Evolutionary conservation across 1,140 invertebrate species (phyloP).

Genomic region (Aphaenogaster ashmeadi): DNA sequence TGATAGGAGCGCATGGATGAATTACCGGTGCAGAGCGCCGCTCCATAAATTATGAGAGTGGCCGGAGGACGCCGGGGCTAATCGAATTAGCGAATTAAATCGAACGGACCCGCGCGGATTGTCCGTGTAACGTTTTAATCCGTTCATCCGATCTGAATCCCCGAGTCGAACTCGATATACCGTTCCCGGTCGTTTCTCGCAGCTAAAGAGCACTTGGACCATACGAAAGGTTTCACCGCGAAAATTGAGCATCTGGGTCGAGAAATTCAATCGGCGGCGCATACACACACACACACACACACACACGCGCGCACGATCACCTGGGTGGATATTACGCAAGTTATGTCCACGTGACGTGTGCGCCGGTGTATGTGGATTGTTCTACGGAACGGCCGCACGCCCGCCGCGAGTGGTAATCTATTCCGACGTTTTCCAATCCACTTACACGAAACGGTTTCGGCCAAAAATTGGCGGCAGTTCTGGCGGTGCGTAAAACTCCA

Average conservation of each 20-base stretch:
- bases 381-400: slow-evolving; percentile 33
- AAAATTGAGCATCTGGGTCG: slow-evolving; percentile 57
- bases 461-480: slow-evolving; percentile 48
- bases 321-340: slow-evolving; percentile 38
- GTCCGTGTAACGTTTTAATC: slow-evolving; percentile 60
- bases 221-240: slow-evolving; percentile 54
- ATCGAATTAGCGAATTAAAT: slow-evolving; percentile 67
- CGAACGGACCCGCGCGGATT: slow-evolving; percentile 54
- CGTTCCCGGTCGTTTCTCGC: slow-evolving; percentile 28
- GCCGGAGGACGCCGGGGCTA: slow-evolving; percentile 25
- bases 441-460: slow-evolving; percentile 57
- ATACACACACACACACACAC: not conserved
- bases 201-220: slow-evolving; percentile 53
- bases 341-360: slow-evolving; percentile 26
- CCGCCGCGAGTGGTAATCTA: slow-evolving; percentile 47
- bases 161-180: slow-evolving; percentile 55
- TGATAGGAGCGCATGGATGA: slow-evolving; percentile 19
- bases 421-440: slow-evolving; percentile 63
- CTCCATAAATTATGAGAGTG: slow-evolving; percentile 54
- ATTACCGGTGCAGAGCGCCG: slow-evolving; percentile 7
- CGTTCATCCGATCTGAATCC: slow-evolving; percentile 53
- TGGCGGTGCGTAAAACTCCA: slow-evolving; percentile 44
- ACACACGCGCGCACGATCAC: not conserved
- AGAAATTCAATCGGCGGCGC: slow-evolving; percentile 52
- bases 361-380: slow-evolving; percentile 39